Evolutionary conservation across 2,113 vertebrate species (phyloP).

Genomic region (Zapus hudsonius): DNA sequence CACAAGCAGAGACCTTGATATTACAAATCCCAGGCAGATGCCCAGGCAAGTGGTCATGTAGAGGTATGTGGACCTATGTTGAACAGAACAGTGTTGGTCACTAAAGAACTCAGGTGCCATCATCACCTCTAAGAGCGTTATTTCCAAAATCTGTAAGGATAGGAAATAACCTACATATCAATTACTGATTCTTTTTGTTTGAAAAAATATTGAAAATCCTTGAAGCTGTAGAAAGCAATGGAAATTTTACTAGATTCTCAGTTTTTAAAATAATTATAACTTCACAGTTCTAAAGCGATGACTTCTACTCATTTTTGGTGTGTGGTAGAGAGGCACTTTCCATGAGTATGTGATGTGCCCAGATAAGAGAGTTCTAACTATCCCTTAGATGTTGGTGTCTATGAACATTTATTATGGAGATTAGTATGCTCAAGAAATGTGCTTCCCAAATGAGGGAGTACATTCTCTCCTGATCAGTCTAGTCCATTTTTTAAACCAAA

Average conservation of each 20-base stretch:
- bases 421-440: not conserved
- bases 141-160: not conserved
- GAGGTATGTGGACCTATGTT: accelerated
- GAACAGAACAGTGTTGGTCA: not conserved
- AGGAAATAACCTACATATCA: not conserved
- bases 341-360: not conserved
- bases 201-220: not conserved
- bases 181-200: not conserved
- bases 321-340: not conserved
- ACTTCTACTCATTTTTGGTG: not conserved
- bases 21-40: not conserved
- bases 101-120: not conserved
- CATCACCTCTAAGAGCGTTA: not conserved
- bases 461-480: not conserved
- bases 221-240: constrained; percentile 4
- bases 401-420: not conserved
- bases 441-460: not conserved
- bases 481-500: not conserved
- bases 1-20: not conserved
- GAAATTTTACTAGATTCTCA: not conserved
- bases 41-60: not conserved
- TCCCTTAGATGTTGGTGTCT: not conserved
- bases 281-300: not conserved
- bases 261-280: constrained; percentile 17
- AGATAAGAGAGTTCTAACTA: not conserved